Conservation (phyloP, 2,113 vertebrate species). For the Laticauda laticaudata region DNA sequence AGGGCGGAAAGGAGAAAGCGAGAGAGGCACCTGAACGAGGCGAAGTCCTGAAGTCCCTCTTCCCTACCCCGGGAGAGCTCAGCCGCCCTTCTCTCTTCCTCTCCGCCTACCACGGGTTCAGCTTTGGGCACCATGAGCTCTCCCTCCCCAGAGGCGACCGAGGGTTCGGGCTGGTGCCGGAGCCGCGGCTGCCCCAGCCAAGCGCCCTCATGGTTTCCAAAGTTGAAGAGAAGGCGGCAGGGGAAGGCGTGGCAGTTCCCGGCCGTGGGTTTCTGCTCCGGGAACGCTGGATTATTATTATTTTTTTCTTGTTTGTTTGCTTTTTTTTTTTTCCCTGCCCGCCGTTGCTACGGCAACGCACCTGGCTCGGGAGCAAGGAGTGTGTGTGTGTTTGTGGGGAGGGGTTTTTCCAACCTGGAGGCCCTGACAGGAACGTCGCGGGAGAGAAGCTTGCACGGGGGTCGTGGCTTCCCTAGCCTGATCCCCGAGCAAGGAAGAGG, state of each 20-base stretch:
- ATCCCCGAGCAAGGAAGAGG: not conserved
- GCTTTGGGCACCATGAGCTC: not conserved
- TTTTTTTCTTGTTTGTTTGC: not conserved
- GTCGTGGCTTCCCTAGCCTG: not conserved
- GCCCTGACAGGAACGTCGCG: not conserved
- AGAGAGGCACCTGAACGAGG: not conserved
- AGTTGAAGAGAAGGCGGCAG: not conserved
- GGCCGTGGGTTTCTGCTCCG: not conserved
- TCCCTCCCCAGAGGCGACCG: not conserved
- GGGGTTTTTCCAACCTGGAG: not conserved
- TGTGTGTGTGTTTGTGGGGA: too few species aligned
- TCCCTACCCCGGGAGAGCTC: not conserved
- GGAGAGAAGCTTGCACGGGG: not conserved
- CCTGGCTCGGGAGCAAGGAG: conserved; percentile 13
- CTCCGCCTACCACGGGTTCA: not conserved
- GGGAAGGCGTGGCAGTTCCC: not conserved
- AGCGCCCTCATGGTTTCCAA: not conserved
- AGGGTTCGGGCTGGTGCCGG: rapidly evolving
- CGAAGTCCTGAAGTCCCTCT: not conserved
- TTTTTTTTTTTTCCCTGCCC: not conserved
- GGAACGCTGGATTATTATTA: not conserved
- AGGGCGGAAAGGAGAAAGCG: not conserved
- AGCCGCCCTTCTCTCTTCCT: not conserved
- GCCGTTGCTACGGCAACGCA: conserved; percentile 31
- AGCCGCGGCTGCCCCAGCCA: not conserved